Evolutionary conservation across 2,888 invertebrate genomes (phyloP), one percentile per base, ranked within the genome.

Genomic region (Tiliacea aurago): DNA sequence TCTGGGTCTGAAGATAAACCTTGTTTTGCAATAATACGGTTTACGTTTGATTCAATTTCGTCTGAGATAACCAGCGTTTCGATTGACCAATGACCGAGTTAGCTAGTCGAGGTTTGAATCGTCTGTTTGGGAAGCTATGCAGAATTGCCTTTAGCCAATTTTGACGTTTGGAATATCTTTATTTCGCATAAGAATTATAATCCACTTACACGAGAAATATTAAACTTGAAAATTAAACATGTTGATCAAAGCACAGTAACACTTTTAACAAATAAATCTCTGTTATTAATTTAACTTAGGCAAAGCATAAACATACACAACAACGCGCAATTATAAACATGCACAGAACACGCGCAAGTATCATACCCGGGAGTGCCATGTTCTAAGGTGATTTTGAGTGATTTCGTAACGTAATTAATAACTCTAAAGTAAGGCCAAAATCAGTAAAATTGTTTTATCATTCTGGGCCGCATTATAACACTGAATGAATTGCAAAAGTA

Each of bases 11-110:
- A n/a, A n/a, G n/a, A n/a, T n/a, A n/a, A n/a, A n/a, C n/a, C n/a
- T n/a, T n/a, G n/a, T n/a, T n/a, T n/a, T n/a, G n/a, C n/a, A n/a
- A n/a, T n/a, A n/a, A n/a, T n/a, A n/a, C n/a, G n/a, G n/a, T n/a
- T n/a, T n/a, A 71, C 43, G 15, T 61, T 75, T 61, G 41, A 76
- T 70, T 49, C n/a, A 76, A 77, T 77, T 70, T 77, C 7, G 7
- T 49, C 47, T 69, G 41, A 23, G 18, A 70, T 76, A 76, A 77
- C 62, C n/a, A 62, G 55, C 43, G n/a, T 70, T 77, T 70, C 13
- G 70, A 76, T 70, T 70, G 77, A 77, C 77, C 2, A 6, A 33
- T 70, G 41, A 62, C 53, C 77, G 23, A 65, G 18, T 43, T 81
- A 45, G 37, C 13, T 55, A 28, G 45, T 13, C 15, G 13, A 23